Evolutionary conservation across 2,113 vertebrate species (phyloP).

Genomic region (Apteryx owenii): DNA sequence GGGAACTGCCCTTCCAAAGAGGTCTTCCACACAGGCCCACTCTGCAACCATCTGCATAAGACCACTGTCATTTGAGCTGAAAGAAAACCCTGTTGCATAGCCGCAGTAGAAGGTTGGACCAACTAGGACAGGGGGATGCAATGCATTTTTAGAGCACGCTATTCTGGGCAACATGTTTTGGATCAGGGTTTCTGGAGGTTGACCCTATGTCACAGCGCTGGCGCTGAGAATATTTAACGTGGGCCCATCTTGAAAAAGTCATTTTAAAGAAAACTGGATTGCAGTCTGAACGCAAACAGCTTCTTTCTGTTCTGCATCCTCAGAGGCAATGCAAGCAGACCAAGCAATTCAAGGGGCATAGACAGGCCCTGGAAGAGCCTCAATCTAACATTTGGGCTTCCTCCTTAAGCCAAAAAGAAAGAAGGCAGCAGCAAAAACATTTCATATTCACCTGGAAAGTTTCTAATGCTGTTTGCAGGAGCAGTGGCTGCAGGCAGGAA

Average conservation of each 20-base stretch:
- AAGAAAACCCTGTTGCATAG: background rate
- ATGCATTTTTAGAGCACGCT: background rate
- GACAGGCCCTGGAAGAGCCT: background rate
- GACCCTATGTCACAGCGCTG: background rate
- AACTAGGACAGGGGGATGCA: background rate
- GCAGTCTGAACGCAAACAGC: background rate
- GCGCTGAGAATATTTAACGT: background rate
- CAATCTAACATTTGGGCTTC: background rate
- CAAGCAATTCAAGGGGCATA: background rate
- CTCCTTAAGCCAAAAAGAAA: background rate
- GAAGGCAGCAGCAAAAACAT: background rate
- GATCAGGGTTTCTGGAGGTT: background rate
- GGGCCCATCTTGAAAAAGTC: background rate
- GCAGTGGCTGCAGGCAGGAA: background rate
- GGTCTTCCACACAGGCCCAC: background rate
- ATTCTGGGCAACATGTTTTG: background rate
- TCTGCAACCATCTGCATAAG: background rate
- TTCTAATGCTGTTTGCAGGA: rapidly evolving
- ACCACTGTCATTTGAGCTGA: background rate
- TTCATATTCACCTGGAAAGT: background rate
- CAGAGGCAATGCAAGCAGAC: background rate
- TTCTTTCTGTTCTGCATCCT: background rate
- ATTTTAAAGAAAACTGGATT: background rate
- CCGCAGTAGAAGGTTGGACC: background rate
- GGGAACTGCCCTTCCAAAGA: background rate